Percentiles rank a stretch among this genome's conserved stretches.
Conservation (phyloP, 2,888 invertebrate species). For the Tethea ocularis region DNA sequence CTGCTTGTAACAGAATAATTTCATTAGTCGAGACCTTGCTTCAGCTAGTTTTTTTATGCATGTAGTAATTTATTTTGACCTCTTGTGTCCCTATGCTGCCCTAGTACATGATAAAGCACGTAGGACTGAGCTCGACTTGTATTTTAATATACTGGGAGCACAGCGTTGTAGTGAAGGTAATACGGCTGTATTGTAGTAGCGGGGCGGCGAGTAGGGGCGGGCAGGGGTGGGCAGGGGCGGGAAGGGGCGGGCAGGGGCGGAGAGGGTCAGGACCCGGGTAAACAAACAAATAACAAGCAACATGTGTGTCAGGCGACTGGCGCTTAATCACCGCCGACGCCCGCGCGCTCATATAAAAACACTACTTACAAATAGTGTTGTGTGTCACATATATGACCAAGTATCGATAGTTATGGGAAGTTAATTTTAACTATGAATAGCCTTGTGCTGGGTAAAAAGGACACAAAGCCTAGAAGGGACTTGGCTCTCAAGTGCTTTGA, state of each 20-base stretch:
- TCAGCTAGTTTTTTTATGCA: not conserved
- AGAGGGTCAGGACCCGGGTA: not conserved
- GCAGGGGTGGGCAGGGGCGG: too few species aligned
- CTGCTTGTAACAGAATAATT: not conserved
- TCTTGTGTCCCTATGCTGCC: not conserved
- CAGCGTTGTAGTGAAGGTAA: not conserved
- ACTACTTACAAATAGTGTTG: not conserved
- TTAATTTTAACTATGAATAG: too few species aligned
- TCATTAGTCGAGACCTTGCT: not conserved
- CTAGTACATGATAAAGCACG: not conserved
- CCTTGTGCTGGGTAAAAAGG: too few species aligned
- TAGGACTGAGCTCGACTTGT: not conserved
- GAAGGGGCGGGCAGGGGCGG: too few species aligned
- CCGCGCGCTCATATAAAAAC: not conserved
- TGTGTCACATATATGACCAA: not conserved
- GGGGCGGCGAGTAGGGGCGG: too few species aligned
- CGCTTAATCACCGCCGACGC: slow-evolving; percentile 1
- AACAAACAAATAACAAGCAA: slow-evolving; percentile 5
- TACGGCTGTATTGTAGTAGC: not conserved
- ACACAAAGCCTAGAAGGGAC: too few species aligned
- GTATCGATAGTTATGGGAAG: not conserved
- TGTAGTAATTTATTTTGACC: not conserved
- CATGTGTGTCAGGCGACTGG: slow-evolving; percentile 1
- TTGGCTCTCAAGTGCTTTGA: too few species aligned
- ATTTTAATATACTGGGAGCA: not conserved